Evolutionary conservation across 2,113 vertebrate species (phyloP).

Genomic region (Lucifuga dentata): DNA sequence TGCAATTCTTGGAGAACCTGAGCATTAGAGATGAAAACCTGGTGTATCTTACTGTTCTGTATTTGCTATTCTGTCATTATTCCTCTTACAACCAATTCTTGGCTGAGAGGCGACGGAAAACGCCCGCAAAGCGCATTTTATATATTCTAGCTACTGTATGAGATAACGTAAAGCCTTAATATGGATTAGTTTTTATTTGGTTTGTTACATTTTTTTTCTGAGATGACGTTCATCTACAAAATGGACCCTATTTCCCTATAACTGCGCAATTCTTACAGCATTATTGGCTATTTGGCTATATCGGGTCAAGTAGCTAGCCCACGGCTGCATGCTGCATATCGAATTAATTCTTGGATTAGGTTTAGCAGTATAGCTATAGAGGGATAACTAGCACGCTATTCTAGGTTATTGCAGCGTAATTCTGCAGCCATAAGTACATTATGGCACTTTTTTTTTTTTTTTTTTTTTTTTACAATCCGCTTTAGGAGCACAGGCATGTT

Average conservation of each 20-base stretch:
- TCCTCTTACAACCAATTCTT: background rate
- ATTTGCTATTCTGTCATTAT: conserved; percentile 34
- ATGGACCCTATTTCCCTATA: conserved; percentile 37
- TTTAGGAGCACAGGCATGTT: conserved; percentile 44
- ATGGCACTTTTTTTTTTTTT: conserved; percentile 32
- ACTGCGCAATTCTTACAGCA: conserved; percentile 73
- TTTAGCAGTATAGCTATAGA: background rate
- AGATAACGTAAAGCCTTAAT: background rate
- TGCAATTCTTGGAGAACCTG: background rate
- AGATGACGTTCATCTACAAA: conserved; percentile 10
- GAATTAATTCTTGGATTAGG: conserved; percentile 44
- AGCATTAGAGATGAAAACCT: accelerated
- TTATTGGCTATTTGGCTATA: conserved; percentile 6
- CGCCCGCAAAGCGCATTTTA: conserved; percentile 45
- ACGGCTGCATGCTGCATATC: conserved; percentile 23
- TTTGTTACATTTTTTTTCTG: background rate
- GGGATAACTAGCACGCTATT: conserved; percentile 30
- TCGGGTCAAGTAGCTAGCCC: conserved; percentile 35
- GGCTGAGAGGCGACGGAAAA: conserved; percentile 47
- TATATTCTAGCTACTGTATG: background rate
- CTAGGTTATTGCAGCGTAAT: conserved; percentile 49
- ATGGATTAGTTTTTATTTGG: background rate
- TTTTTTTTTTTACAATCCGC: conserved; percentile 19
- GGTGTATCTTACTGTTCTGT: background rate
- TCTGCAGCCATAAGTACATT: conserved; percentile 25